Base-by-base conservation (phyloP, 2,113 vertebrate species). In the Chascanopsetta lugubris region DNA sequence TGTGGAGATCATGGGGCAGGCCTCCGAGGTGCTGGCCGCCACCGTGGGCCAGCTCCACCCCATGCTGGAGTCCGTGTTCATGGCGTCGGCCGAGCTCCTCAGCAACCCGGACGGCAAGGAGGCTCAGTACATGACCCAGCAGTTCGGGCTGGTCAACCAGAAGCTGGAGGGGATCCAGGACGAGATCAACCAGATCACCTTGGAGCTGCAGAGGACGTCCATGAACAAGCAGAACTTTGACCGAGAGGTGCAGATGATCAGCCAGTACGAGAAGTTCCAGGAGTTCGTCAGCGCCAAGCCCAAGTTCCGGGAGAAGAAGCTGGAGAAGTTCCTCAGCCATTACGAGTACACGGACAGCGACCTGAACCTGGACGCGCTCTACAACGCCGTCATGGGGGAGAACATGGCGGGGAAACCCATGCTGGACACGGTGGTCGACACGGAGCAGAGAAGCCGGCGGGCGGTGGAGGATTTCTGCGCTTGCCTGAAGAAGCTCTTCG, bases 241-340 rank as follows among this genome's bases (percentile, higher is more conserved):
- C 32, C 83, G 82, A 0, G 93, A 93, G 80, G 92, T 78, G 0
- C 87, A 92, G 58, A 93, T 93, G 51, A 63, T 93, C 71, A 93
- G 92, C 49, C 93, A 94, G 85, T 94, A 93, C 0, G 92, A 93
- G 26, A 94, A 92, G 85, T 94, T 93, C 79, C 91, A 92, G 75
- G 89, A 90, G 22, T 93, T 94, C 57, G 73, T 93, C 66, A 92
- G 85, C 0, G 88, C 91, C 55, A 91, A 92, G 55, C 86, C 92
- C 1, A 87, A 92, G 54, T 91, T 72, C 77, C 91, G 86, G 64
- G 88, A 90, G 64, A 93, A 91, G 75, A 93, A 93, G 80, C 91
- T 82, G 86, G 86, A 92, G 46, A 92, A 92, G 74, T 94, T 94
- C 69, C 57, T 93, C 11, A 91, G 61, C 65, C 91, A 93, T 2